phyloP scores from a whole-genome alignment of 1,140 invertebrate species.

The Bombyx mandarina region DNA sequence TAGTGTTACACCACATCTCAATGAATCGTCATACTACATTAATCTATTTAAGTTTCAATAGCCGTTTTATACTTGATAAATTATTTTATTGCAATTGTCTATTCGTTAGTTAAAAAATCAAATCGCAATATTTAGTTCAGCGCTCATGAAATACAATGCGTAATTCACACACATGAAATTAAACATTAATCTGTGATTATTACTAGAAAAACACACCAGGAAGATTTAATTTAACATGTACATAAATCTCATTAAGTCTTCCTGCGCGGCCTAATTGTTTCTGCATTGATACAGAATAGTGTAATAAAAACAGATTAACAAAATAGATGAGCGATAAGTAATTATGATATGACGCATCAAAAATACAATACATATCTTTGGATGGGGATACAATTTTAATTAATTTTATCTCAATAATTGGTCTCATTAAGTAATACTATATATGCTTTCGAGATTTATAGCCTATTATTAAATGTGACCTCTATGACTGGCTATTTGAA shows the following conservation, averaged over 20 bases:
- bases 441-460: not conserved
- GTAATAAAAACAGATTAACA: not conserved
- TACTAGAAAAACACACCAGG: not conserved
- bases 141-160: no score
- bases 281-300: not conserved
- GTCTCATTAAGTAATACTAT: not conserved
- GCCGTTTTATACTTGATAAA: no score
- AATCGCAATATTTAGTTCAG: no score
- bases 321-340: not conserved
- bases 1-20: no score
- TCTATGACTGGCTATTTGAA: not conserved
- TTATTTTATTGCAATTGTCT: no score
- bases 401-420: slow-evolving; percentile 6
- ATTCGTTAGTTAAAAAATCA: no score
- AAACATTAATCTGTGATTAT: not conserved
- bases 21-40: no score
- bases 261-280: slow-evolving; percentile 1
- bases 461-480: not conserved
- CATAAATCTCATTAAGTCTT: slow-evolving; percentile 6
- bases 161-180: not conserved
- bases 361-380: slow-evolving; percentile 1
- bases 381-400: slow-evolving; percentile 2
- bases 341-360: not conserved
- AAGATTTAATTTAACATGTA: not conserved
- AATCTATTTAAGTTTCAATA: no score